A percentile compares a stretch with the other conserved stretches of the same genome.
phyloP scores from a whole-genome alignment of 2,113 vertebrate genomes.

The Tachysurus fulvidraco region DNA sequence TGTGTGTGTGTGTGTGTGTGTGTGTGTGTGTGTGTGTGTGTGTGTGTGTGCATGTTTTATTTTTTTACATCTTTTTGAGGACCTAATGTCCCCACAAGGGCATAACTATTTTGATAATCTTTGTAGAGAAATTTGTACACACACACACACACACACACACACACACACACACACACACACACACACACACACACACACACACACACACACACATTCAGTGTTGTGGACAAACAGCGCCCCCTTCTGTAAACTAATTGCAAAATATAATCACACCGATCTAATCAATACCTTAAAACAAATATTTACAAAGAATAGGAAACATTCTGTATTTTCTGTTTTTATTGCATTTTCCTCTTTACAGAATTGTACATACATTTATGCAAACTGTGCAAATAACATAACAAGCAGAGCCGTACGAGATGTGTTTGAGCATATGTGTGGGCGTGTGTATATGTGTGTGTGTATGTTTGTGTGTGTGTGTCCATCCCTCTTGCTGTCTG shows the following conservation, averaged over 20 bases:
- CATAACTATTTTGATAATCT: not conserved
- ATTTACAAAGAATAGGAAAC: not conserved
- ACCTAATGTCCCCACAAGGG: not conserved
- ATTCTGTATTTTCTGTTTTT: not conserved
- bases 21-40: too few species aligned
- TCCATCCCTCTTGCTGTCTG: constrained; percentile 41
- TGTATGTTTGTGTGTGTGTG: constrained; percentile 12
- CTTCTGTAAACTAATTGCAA: constrained; percentile 33
- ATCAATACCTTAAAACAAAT: not conserved
- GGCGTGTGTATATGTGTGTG: constrained; percentile 9
- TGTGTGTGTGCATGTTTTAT: not conserved
- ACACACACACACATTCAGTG: not conserved
- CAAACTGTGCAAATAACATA: constrained; percentile 17
- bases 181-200: not conserved
- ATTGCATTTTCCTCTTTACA: not conserved
- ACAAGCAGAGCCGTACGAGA: not conserved
- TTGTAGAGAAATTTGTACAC: not conserved
- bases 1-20: too few species aligned
- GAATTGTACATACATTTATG: not conserved
- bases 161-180: not conserved
- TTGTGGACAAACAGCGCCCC: constrained; percentile 46
- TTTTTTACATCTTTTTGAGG: not conserved
- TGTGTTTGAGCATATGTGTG: constrained; percentile 21
- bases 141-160: not conserved
- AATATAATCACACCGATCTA: constrained; percentile 6